Evolutionary conservation across 2,113 vertebrate species (phyloP).

Genomic region (Corynorhinus townsendii): DNA sequence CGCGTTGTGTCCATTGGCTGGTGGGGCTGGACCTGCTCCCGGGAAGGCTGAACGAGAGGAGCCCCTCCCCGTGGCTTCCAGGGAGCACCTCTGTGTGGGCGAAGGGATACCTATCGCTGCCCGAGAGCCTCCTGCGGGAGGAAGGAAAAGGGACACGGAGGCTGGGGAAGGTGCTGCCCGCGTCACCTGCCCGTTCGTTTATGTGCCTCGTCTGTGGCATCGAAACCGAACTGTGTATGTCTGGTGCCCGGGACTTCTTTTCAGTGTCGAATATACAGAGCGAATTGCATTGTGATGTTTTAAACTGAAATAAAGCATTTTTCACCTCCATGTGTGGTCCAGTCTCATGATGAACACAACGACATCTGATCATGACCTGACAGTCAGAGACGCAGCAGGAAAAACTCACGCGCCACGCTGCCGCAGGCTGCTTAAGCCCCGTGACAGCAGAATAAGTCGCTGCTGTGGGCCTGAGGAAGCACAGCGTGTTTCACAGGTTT

Average conservation of each 20-base stretch:
- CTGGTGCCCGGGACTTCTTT: not conserved
- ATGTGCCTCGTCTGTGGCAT: slow-evolving; percentile 34
- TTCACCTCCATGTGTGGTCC: not conserved
- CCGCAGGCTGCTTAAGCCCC: not conserved
- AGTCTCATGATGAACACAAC: not conserved
- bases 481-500: not conserved
- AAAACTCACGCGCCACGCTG: rapidly evolving
- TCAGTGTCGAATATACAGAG: not conserved
- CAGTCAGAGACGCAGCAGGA: too few species aligned
- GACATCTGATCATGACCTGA: not conserved
- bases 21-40: not conserved
- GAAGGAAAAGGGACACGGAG: not conserved
- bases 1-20: rapidly evolving
- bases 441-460: not conserved
- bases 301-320: slow-evolving; percentile 59
- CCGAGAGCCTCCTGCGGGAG: not conserved
- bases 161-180: not conserved
- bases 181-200: not conserved
- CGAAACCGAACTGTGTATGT: not conserved
- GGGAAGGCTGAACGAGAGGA: not conserved
- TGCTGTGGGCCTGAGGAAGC: not conserved
- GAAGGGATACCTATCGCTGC: not conserved
- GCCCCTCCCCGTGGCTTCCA: not conserved
- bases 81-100: not conserved
- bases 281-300: slow-evolving; percentile 39